These are phyloP conservation scores for Phylloscopus collybita DNA, from an alignment of 2,797 vertebrate species.

Conservation along the genomic window DNA sequence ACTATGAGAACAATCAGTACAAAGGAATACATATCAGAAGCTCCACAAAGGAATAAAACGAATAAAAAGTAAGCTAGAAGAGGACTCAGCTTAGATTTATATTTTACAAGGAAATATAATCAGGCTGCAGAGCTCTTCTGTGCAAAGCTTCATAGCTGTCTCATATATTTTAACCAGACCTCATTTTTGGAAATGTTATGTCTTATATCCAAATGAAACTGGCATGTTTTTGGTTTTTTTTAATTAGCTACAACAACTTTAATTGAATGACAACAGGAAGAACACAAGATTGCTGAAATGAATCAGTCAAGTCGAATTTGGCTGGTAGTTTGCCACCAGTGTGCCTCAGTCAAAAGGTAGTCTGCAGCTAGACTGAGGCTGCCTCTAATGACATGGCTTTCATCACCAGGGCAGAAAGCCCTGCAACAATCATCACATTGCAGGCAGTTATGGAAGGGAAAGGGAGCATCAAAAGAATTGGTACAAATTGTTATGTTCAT, in stretches of 20 bases:
- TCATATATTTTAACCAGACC: conserved; percentile 36
- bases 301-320: not conserved
- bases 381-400: not conserved
- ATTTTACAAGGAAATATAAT: not conserved
- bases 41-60: not conserved
- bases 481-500: not conserved
- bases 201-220: conserved; percentile 22
- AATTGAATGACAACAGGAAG: conserved; percentile 20
- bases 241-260: conserved; percentile 25
- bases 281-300: not conserved
- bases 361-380: not conserved
- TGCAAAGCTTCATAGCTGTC: not conserved
- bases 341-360: not conserved
- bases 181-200: not conserved
- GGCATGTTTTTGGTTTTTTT: not conserved
- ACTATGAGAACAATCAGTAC: not conserved
- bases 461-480: not conserved
- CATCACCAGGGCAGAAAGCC: not conserved
- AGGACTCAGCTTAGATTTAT: not conserved
- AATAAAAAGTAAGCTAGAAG: not conserved
- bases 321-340: not conserved
- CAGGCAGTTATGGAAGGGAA: not conserved
- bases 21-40: not conserved
- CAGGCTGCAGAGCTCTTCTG: not conserved
- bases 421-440: not conserved